Percentiles rank a stretch among this genome's conserved stretches.
These are phyloP conservation scores for Distichodus sexfasciatus DNA, from an alignment of 2,797 vertebrate species.

Conservation along the genomic window DNA sequence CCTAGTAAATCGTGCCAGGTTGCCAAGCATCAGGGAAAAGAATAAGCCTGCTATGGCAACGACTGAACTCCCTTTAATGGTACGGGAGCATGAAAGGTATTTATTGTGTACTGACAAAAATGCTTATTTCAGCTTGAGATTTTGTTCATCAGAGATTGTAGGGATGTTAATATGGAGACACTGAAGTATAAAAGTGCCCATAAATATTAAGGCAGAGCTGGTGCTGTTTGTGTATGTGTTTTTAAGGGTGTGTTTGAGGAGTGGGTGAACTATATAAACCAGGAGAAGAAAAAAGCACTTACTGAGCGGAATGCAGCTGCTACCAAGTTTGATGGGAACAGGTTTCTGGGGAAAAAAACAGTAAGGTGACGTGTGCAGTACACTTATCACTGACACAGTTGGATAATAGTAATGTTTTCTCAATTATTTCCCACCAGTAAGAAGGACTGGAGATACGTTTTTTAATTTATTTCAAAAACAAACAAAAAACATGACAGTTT, in stretches of 20 bases:
- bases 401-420: not conserved
- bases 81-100: slow-evolving; percentile 37
- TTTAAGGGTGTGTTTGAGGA: not conserved
- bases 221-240: not conserved
- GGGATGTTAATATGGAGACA: slow-evolving; percentile 19
- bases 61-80: slow-evolving; percentile 37
- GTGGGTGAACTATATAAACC: not conserved
- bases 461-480: not conserved
- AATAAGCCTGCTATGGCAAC: slow-evolving; percentile 74
- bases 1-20: slow-evolving; percentile 57
- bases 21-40: slow-evolving; percentile 67
- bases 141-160: slow-evolving; percentile 32
- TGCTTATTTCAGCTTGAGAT: slow-evolving; percentile 31
- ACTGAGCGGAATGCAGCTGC: slow-evolving; percentile 91
- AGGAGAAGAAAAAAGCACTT: slow-evolving; percentile 60
- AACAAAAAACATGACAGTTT: too few relatives aligned
- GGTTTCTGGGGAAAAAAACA: slow-evolving; percentile 78
- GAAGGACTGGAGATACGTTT: not conserved
- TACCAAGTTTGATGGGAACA: slow-evolving; percentile 94
- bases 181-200: slow-evolving; percentile 4
- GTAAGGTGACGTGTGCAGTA: not conserved
- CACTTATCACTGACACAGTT: slow-evolving; percentile 15
- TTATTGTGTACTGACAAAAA: slow-evolving; percentile 34
- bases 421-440: slow-evolving; percentile 13
- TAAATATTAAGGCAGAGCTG: slow-evolving; percentile 8